Evolutionary conservation across 2,888 invertebrate genomes (phyloP), one percentile per base, ranked within the genome.

Genomic region (Ligdia adustata): DNA sequence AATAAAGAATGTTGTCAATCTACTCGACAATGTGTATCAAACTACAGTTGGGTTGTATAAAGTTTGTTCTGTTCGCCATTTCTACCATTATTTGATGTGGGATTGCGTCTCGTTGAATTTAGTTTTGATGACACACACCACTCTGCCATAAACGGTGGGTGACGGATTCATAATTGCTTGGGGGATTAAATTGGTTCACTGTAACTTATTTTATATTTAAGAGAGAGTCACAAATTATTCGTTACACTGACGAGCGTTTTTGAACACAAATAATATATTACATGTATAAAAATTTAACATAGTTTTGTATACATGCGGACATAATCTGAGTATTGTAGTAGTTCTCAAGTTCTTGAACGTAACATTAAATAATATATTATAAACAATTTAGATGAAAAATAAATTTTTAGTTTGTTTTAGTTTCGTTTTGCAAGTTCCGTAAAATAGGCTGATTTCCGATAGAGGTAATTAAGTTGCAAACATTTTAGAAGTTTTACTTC

Each of bases 31-130:
- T 81, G 49, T 77, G 70, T 72, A 44, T 26, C 55, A 28, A 7
- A 26, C 50, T 53, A 65, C 60, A 63, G 52, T 56, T 45, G 66
- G 69, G 68, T 66, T 66, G 63, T 69, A 75, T 75, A 72, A 79
- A 83, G 82, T 83, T 83, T 79, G 78, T 77, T 78, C 74, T 73
- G 72, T 75, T 75, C 82, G 78, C 79, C 81, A 81, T 77, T 82
- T 64, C 75, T 68, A 72, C 74, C 69, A 77, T 75, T 87, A 83
- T 87, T 86, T 87, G 82, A 85, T 72, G 75, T 82, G 79, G 82
- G 84, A 84, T 84, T 83, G 77, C 70, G 75, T 68, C 65, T 77
- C 73, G 69, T 64, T 69, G 55, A 81, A 78, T 83, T 72, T 79
- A 83, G 85, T 85, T 85, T 79, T 75, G 79, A 82, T 76, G 78